Base-by-base conservation (phyloP, 2,888 invertebrate species). In the Zootermopsis nevadensis region DNA sequence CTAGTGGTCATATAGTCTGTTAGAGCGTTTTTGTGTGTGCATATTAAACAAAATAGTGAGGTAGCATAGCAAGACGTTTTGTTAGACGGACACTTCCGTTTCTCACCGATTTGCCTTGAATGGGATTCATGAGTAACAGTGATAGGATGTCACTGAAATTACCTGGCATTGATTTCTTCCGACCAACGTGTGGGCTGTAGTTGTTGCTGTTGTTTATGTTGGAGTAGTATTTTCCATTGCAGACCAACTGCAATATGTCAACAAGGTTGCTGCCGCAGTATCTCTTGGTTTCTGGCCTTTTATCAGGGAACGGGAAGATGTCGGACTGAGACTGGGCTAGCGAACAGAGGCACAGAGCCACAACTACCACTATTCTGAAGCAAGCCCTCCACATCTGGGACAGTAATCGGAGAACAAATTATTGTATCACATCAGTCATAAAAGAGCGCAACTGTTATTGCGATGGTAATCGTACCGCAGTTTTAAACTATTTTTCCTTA, bases 251-350 rank as follows among this genome's bases (percentile, higher is more conserved):
- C 31, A 90, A 85, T 4, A 88, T 87, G 83, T 88, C 88, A 12
- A 90, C 87, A 35, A 90, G 87, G 80, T 87, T 86, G 77, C 86
- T 86, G 77, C 90, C 90, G 85, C 90, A 90, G 85, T 89, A 90
- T 80, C 88, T 79, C 31, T 55, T n/a, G 48, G 72, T 12, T 24
- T 35, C 24, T 35, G 67, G 60, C n/a, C 82, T 38, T 60, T 84
- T 84, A 42, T 76, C 77, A 12, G 31, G 48, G 22, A 31, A 31
- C 69, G 31, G 69, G 15, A 33, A 33, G 15, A 69, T 4, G 15
- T 42, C 72, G 27, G 76, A 76, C 15, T 42, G 53, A 0, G 31
- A 33, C 30, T 80, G 35, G 33, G 35, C 27, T 35, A 80, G 30
- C 22, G 53, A 55, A 22, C 74, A 72, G n/a, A 77, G 48, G n/a